Conservation (phyloP, 2,797 vertebrate species). For the Heteromormyrus szaboi region DNA sequence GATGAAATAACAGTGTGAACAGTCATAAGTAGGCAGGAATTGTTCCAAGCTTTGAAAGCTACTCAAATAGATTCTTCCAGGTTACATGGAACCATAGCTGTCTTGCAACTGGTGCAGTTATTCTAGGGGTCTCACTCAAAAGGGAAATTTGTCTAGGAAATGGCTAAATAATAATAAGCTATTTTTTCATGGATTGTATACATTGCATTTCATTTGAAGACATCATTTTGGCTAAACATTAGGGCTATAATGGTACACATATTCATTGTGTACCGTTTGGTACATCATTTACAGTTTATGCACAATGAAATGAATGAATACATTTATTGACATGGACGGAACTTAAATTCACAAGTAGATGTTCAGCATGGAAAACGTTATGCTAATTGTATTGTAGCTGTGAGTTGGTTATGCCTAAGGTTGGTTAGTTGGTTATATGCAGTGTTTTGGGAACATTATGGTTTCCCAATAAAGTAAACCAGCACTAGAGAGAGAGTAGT, state of each 20-base stretch:
- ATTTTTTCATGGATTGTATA: background rate
- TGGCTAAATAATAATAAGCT: background rate
- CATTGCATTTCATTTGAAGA: background rate
- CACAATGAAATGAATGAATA: background rate
- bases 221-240: background rate
- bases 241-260: background rate
- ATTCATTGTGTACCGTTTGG: background rate
- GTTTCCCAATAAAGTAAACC: background rate
- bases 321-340: background rate
- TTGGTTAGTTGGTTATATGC: background rate
- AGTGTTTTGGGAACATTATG: background rate
- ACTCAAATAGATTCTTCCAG: background rate
- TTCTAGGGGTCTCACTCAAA: background rate
- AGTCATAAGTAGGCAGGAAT: background rate
- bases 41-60: background rate
- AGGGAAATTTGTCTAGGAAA: background rate
- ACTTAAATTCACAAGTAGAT: background rate
- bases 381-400: background rate
- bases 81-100: background rate
- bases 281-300: background rate
- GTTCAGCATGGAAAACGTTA: background rate
- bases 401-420: background rate
- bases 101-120: background rate
- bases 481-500: background rate
- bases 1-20: background rate